Base-by-base conservation (phyloP, 2,113 vertebrate species). In the Pteruthius melanotis region DNA sequence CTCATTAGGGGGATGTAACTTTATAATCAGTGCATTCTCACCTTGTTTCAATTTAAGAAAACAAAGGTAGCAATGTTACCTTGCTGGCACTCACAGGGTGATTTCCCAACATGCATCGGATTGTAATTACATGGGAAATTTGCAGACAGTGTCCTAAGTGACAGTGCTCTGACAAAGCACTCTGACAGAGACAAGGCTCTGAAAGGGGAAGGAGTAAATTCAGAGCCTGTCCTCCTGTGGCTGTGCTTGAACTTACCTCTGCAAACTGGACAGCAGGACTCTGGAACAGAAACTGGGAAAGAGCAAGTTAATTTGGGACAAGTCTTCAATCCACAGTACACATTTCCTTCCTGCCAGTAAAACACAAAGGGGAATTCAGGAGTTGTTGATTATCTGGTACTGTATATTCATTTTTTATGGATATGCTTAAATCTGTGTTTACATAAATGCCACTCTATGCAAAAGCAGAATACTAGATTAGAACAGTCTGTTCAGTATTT, bases 291-390 rank as follows among this genome's bases (percentile, higher is more conserved):
- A 56, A 98, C 96, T 72, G 98, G 98, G 77, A 97, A 98, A 21
- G 97, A 96, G 93, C 98, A 98, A 45, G 95, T 97, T 95, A 98
- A 92, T 92, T 96, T 98, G 80, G 98, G 98, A 77, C 98, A 98
- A 39, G 98, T 98, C 97, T 98, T 98, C 95, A 98, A 93, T 61
- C 98, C 97, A 93, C 98, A 98, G 80, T 98, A 98, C 35, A 98
- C 98, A 30, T 98, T 98, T 61, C 98, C 98, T 93, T 98, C 98
- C 98, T 98, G 97, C 79, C 96, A 93, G 88, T 56, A 60, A 97
- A 88, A 97, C 66, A 96, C 10, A 96, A 87, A 82, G 37, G 33
- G 56, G 24, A 65, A 50, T 92, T 87, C 69, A 91, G 47, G 6
- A 59, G 30, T 31, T 7, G 13, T 40, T 0, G 0, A 63, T 63